A percentile compares a stretch with the other conserved stretches of the same genome.
phyloP scores from a whole-genome alignment of 2,797 vertebrate genomes.

The Amblyopsis hoosieri region DNA sequence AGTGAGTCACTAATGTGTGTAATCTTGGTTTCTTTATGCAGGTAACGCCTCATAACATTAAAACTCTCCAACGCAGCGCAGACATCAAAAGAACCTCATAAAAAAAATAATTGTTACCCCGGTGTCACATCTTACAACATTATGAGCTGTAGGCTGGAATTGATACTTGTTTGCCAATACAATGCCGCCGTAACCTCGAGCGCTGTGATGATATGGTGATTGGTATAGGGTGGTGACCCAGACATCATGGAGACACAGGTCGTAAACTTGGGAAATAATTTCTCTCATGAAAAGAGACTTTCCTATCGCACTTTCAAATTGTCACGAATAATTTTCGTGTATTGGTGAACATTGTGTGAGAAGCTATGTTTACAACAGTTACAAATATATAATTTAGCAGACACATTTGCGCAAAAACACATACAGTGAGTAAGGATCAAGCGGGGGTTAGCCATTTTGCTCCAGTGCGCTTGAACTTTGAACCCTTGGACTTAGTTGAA shows the following conservation, averaged over 20 bases:
- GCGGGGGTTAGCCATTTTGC: no score
- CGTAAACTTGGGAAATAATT: conserved; percentile 56
- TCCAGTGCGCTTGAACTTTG: no score
- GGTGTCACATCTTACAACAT: not conserved
- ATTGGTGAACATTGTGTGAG: not conserved
- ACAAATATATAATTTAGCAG: no score
- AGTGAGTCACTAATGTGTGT: not conserved
- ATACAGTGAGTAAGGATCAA: no score
- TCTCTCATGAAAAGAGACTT: conserved; percentile 42
- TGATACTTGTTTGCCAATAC: not conserved
- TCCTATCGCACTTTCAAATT: conserved; percentile 14
- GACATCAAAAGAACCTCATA: conserved; percentile 37
- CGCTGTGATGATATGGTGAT: conserved; percentile 52
- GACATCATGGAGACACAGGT: conserved; percentile 72
- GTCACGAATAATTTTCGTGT: not conserved
- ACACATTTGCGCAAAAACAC: no score
- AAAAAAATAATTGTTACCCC: conserved; percentile 45
- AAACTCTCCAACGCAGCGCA: not conserved
- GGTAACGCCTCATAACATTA: conserved; percentile 26
- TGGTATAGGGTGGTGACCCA: conserved; percentile 69
- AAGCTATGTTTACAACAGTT: no score
- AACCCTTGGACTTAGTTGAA: no score
- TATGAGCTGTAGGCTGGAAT: conserved; percentile 3
- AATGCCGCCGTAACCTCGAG: conserved; percentile 17
- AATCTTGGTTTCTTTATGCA: not conserved